These are phyloP conservation scores for Melanostigma gelatinosum DNA, from an alignment of 2,113 vertebrate genomes.

Conservation along the genomic window DNA sequence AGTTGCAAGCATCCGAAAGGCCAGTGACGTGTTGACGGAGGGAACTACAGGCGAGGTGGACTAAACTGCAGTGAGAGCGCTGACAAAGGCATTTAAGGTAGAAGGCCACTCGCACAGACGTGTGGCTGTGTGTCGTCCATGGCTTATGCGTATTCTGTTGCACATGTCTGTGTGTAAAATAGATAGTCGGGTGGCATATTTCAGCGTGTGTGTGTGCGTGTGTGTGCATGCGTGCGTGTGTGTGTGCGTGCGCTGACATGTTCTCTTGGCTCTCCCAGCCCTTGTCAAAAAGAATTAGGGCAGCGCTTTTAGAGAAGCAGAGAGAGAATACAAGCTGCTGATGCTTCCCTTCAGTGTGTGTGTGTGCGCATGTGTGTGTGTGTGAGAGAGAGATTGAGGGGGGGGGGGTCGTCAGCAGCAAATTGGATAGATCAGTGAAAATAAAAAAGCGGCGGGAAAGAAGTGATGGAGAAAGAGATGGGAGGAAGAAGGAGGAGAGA, in stretches of 20 bases:
- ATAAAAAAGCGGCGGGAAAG: background rate
- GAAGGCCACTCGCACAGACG: conserved; percentile 58
- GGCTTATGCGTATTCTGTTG: conserved; percentile 46
- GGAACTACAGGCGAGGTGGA: conserved; percentile 22
- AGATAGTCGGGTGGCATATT: conserved; percentile 40
- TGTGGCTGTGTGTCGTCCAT: conserved; percentile 24
- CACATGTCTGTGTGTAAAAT: conserved; percentile 30
- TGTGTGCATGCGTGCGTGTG: conserved; percentile 20
- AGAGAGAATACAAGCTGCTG: conserved; percentile 72
- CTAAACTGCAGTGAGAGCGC: conserved; percentile 54
- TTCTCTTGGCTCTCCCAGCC: conserved; percentile 78
- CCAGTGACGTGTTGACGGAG: conserved; percentile 24
- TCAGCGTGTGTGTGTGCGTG: conserved; percentile 10
- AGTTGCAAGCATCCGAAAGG: background rate
- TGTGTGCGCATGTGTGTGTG: conserved; percentile 30
- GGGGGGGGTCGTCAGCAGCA: background rate
- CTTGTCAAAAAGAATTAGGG: conserved; percentile 85
- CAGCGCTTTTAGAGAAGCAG: conserved; percentile 70
- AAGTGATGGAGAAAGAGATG: background rate
- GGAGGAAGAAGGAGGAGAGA: background rate
- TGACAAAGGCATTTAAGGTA: conserved; percentile 71
- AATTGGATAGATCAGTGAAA: conserved; percentile 21
- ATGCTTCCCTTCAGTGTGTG: conserved; percentile 57
- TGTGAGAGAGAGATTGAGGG: background rate
- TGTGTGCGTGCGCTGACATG: conserved; percentile 50